A percentile compares a stretch with the other conserved stretches of the same genome.
phyloP scores from a whole-genome alignment of 2,113 vertebrate genomes.

The Motacilla tschutschensis region DNA sequence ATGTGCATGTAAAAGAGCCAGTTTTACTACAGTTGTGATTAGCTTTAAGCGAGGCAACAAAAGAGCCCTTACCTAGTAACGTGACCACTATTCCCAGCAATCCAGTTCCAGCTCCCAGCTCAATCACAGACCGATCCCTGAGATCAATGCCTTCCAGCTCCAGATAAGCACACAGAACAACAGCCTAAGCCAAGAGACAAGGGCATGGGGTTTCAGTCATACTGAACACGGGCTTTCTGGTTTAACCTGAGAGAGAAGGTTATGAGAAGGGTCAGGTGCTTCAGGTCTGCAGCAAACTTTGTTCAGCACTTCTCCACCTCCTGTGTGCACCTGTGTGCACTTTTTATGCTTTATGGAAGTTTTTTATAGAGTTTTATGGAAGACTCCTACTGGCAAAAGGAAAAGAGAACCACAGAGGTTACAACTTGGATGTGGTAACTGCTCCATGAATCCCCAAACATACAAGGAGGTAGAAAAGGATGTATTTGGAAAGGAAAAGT shows the following conservation, averaged over 20 bases:
- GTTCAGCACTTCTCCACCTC: background rate
- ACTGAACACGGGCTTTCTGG: background rate
- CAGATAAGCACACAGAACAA: conserved; percentile 88
- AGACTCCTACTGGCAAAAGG: background rate
- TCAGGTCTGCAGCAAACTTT: background rate
- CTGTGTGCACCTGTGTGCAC: background rate
- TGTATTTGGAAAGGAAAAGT: background rate
- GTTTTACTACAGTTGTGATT: background rate
- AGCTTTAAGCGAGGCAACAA: background rate
- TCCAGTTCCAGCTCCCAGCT: conserved; percentile 93
- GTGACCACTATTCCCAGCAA: conserved; percentile 92
- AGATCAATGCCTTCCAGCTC: conserved; percentile 83
- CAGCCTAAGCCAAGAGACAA: conserved; percentile 76
- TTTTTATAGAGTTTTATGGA: background rate
- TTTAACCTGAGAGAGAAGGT: background rate
- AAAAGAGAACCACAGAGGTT: background rate
- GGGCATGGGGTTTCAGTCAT: background rate
- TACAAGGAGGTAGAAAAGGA: background rate
- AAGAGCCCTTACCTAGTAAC: conserved; percentile 80
- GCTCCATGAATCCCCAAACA: background rate
- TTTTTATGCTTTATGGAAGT: background rate
- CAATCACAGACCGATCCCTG: conserved; percentile 76
- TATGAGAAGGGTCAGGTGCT: background rate
- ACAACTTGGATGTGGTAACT: background rate
- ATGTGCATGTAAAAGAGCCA: background rate